Evolutionary conservation across 2,888 invertebrate genomes (phyloP).

Genomic region (Ypsolopha sequella): DNA sequence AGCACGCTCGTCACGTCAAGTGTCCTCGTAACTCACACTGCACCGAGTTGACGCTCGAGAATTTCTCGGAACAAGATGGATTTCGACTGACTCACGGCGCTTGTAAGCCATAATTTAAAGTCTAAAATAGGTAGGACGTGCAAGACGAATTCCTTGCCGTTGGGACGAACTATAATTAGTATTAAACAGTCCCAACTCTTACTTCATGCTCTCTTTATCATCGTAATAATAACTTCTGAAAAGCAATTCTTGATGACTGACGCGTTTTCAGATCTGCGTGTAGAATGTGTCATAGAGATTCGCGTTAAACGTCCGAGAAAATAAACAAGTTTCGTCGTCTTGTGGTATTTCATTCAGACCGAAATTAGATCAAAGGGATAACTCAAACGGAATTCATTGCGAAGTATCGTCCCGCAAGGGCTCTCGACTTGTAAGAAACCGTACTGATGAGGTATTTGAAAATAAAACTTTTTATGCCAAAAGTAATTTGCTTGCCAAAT

Average conservation of each 20-base stretch:
- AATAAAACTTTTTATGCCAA: too few relatives aligned
- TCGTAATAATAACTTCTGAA: too few relatives aligned
- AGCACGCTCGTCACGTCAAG: not conserved
- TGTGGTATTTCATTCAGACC: slow-evolving; percentile 12
- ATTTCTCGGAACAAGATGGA: not conserved
- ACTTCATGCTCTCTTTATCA: too few relatives aligned
- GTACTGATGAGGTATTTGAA: too few relatives aligned
- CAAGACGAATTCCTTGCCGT: not conserved
- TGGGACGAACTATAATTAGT: not conserved
- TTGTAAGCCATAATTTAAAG: slow-evolving; percentile 2
- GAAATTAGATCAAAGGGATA: slow-evolving; percentile 18
- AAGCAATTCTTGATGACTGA: too few relatives aligned
- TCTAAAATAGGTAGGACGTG: not conserved
- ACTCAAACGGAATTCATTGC: slow-evolving; percentile 6
- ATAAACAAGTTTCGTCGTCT: slow-evolving; percentile 10
- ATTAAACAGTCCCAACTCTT: not conserved
- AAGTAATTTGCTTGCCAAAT: too few relatives aligned
- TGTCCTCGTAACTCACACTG: slow-evolving; percentile 2
- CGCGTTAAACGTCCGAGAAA: slow-evolving; percentile 1
- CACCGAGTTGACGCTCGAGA: not conserved
- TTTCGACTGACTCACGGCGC: not conserved
- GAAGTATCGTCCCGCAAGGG: not conserved
- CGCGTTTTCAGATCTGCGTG: too few relatives aligned
- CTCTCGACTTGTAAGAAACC: too few relatives aligned
- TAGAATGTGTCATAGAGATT: too few relatives aligned